Evolutionary conservation across 2,888 invertebrate species (phyloP), one percentile per base, ranked within the genome.

Genomic region (Drosophila seclusa): DNA sequence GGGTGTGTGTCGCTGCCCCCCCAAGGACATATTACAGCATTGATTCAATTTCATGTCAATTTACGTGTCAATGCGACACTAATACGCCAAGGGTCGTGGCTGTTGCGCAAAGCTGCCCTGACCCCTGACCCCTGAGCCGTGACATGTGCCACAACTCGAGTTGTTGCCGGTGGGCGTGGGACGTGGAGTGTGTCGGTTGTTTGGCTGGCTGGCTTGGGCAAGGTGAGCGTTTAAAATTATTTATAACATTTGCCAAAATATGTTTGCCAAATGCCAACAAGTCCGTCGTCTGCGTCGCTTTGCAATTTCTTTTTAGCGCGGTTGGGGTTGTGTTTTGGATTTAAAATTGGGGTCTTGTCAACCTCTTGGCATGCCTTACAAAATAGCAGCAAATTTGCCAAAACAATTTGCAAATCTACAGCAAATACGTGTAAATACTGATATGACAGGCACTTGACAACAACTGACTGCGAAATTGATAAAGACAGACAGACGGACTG

Each of bases 41-140:
- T 93, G 93, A 93, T 93, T 93, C 93, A 93, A 93, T 93, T 93
- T 93, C 91, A 92, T 92, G 93, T 93, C 93, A 93, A 93, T 93
- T 93, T 93, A 91, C 92, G 89, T 93, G 93, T 93, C 93, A 93
- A 93, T 93, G 90, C 91, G 93, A 93, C 87, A 88, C 90, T 91
- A 92, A 92, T 91, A 88, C 87, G 78, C 87, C 76, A 59, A 76
- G 86, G 81, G 83, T 81, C 84, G 81, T 82, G 77, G 79, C 71
- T 75, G 68, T 60, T 73, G 78, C 69, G 61, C 31, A 55, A 59
- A 76, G 62, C 59, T 71, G 72, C 60, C 55, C 34, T 73, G 79
- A 80, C 77, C 80, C 80, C 67, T 69, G 77, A 72, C 61, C 79
- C 54, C 59, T 49, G 36, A 59, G 6, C 31, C 36, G 53, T 59